These are phyloP conservation scores for Hyalella azteca DNA, from an alignment of 2,888 invertebrate genomes.

Conservation along the genomic window DNA sequence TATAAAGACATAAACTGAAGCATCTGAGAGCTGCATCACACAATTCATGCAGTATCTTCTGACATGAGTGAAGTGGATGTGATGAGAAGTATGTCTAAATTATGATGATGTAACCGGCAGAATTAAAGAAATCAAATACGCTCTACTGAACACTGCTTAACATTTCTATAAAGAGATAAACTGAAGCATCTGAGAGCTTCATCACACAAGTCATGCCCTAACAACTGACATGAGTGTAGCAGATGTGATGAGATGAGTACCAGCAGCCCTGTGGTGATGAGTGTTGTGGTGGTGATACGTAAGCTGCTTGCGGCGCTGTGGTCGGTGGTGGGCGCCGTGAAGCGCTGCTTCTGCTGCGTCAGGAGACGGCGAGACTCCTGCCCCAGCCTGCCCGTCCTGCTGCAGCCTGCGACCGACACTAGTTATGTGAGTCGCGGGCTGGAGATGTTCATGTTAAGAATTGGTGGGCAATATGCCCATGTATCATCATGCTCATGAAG, in stretches of 20 bases:
- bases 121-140: neutral
- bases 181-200: neutral
- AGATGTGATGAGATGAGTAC: neutral
- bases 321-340: constrained; percentile 41
- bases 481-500: too few relatives aligned
- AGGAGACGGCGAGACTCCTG: constrained; percentile 43
- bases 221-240: too few relatives aligned
- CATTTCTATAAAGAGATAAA: neutral
- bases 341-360: constrained; percentile 49
- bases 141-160: neutral
- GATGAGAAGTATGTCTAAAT: neutral
- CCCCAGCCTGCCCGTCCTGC: constrained; percentile 44
- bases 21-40: too few relatives aligned
- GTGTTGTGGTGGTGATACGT: constrained; percentile 44
- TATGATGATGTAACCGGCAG: neutral
- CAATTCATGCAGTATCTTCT: too few relatives aligned
- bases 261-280: constrained; percentile 38
- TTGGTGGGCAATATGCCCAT: too few relatives aligned
- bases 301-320: constrained; percentile 46
- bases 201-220: too few relatives aligned
- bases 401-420: constrained; percentile 37
- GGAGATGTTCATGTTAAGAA: too few relatives aligned
- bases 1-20: too few relatives aligned
- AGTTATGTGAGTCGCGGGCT: neutral
- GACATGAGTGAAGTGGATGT: neutral